Base-by-base conservation (phyloP, 2,797 vertebrate genomes). In the Philypnodon macrostomus region DNA sequence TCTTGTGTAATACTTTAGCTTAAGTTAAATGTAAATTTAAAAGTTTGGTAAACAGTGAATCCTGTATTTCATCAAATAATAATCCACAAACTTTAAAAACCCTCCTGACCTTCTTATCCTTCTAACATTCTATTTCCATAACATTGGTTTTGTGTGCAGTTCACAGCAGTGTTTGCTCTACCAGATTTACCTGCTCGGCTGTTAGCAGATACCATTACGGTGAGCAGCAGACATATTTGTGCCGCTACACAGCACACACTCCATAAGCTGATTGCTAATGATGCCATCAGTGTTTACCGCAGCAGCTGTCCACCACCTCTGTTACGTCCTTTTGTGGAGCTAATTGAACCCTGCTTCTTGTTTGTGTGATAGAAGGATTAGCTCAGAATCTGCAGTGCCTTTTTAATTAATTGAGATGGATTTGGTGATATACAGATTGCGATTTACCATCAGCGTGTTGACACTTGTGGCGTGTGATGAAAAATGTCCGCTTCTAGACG, bases 291-390 rank as follows among this genome's bases (percentile, higher is more conserved):
- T 33, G 44, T 33, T 32, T 21, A 21, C 44, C 17, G 18, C 44
- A 19, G 44, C 44, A 46, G 44, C 29, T 46, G 44, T 33, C 44
- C 44, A 46, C 44, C 44, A 46, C 30, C 44, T 32, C 44, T 17
- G 44, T 11, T 17, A 2, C 17, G 12, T 23, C 17, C 44, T 21
- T 46, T 19, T 46, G 44, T 33, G 1, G 11, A 27, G 5, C 14
- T 44, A 44, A 44, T 44, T 44, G 41, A 44, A 44, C 41, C 41
- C 26, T 31, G 27, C 27, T 16, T 31, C 15, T 27, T 44, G 41
- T 30, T 18, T n/a, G 16, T 17, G 41, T n/a, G 41, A 44, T 44
- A 31, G 26, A 44, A 44, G 41, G 41, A 44, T 44, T 44, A 44
- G 41, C 18, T 18, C 15, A 19, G 24, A 10, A 44, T 44, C 40